Base-by-base conservation (phyloP, 1,140 invertebrate species). In the Pseudomyrmex cubaensis region DNA sequence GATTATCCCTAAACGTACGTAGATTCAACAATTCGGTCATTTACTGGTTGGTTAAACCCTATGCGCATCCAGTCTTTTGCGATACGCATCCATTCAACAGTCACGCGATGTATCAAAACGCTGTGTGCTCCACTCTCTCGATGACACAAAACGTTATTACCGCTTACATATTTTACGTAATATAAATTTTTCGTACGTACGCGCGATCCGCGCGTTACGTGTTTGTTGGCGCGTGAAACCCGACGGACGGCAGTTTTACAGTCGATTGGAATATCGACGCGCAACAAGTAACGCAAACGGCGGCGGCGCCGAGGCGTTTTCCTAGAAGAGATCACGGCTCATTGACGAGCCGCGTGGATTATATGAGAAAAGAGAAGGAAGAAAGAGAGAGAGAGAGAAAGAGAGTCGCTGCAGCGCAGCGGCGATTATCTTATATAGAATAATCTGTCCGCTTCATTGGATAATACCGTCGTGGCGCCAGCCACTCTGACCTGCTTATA, bases 391-490 rank as follows among this genome's bases (percentile, higher is more conserved):
- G 8, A 17, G 46, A 63, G 20, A 59, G 63, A 83, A 66, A 76
- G 82, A 80, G 70, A 85, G 84, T 66, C 82, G 46, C 54, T 72
- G 86, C 87, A 74, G 82, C 35, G 35, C 66, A 85, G 87, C 83
- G 80, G 59, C 87, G 87, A 92, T 92, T 92, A 92, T 89, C 80
- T 84, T 86, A 88, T 90, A 87, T 87, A 89, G 85, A 73, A 88
- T 89, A 90, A 91, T 91, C 90, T 85, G 84, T 85, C 66, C 80
- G 70, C 61, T 87, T 86, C 72, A 92, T 92, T 91, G 91, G 84
- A 87, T 92, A 90, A 92, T 90, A 73, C 74, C 59, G 46, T 72
- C 61, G 72, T 89, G 91, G 90, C 91, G 91, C 90, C 91, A 91
- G 85, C 63, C 74, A 69, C 73, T 35, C 35, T 76, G 83, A 88